A percentile compares a stretch with the other conserved stretches of the same genome.
Conservation (phyloP, 2,113 vertebrate species). For the Bos indicus region DNA sequence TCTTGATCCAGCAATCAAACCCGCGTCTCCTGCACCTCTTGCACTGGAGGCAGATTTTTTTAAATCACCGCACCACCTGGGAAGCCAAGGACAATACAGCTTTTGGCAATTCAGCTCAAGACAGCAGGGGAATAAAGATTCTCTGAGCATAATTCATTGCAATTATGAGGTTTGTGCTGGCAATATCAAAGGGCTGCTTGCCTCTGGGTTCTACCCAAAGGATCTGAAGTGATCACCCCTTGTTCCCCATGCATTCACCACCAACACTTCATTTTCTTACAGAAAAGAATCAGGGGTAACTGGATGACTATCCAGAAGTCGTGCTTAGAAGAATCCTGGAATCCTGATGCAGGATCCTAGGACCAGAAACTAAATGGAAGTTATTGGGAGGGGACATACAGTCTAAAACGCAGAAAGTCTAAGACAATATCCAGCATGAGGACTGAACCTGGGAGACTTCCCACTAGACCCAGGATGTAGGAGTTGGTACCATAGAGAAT, state of each 20-base stretch:
- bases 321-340: background rate
- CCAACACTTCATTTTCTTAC: background rate
- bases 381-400: background rate
- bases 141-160: background rate
- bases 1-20: background rate
- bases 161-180: background rate
- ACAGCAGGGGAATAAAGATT: background rate
- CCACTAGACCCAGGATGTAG: background rate
- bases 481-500: background rate
- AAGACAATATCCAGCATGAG: background rate
- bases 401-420: background rate
- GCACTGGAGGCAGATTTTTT: background rate
- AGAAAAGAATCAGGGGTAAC: background rate
- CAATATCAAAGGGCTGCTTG: background rate
- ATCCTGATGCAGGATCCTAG: background rate
- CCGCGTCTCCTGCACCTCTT: fast-evolving
- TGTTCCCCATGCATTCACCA: background rate
- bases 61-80: background rate
- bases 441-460: background rate
- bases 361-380: background rate
- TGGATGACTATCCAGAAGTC: background rate
- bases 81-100: background rate
- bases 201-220: background rate
- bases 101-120: background rate
- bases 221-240: background rate